Base-by-base conservation (phyloP, 2,113 vertebrate genomes). In the Macrotis lagotis region DNA sequence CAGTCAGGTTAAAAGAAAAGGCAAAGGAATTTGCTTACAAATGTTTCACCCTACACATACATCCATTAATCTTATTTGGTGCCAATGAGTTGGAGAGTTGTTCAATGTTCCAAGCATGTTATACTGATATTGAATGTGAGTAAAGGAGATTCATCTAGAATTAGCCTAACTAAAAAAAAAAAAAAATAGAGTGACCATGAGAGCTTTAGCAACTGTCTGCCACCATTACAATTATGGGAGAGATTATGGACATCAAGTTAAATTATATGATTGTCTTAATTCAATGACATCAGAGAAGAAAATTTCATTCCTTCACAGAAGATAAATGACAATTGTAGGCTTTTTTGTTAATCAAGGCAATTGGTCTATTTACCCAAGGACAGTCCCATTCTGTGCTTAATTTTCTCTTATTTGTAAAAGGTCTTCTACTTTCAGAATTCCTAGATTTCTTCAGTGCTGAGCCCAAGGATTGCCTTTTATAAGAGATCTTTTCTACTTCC, bases 31-130 rank as follows among this genome's bases (percentile, higher is more conserved):
- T 95, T 88, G 31, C 51, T 52, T 48, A 12, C 31, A 93, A 92
- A 25, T 91, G 16, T 88, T 92, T 59, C 31, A 95, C 50, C 92
- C 48, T 48, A 93, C 83, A 89, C 44, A 5, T 11, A 51, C 12
- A 48, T 96, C n/a, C 93, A 89, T 90, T 94, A 89, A 96, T 91
- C 90, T 91, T 50, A 74, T 74, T 31, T 59, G 95, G 92, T 94
- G 52, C 51, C 92, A 94, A 93, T 59, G 90, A 49, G 74, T 91
- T 91, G 47, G 48, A 74, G 37, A 74, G 16, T 22, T 74, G 37
- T 74, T 74, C 37, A 44, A 19, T n/a, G 66, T 37, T 74, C 37
- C 37, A 74, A 74, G 66, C 37, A n/a, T 74, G 37, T 74, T 74
- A n/a, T 74, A 37, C 14, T 74, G 22, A 74, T 74, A 4, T 4